A percentile compares a stretch with the other conserved stretches of the same genome.
Conservation (phyloP, 2,888 invertebrate species). For the Morpho deidamia region DNA sequence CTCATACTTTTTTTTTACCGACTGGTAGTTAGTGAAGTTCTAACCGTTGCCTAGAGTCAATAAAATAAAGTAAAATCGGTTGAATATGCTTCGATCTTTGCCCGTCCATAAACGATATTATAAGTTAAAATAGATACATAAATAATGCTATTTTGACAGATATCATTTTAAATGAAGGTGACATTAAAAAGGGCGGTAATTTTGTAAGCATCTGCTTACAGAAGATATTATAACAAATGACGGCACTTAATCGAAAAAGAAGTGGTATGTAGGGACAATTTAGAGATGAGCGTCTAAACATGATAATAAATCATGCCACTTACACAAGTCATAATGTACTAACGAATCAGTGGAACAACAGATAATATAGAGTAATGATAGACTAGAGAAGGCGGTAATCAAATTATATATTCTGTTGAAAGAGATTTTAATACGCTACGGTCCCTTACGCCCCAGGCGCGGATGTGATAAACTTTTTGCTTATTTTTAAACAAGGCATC, state of each 20-base stretch:
- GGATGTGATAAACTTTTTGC: constrained; percentile 45
- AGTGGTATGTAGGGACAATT: constrained; percentile 36
- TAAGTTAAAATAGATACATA: neutral
- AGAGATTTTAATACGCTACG: constrained; percentile 45
- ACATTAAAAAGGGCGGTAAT: neutral
- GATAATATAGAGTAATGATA: constrained; percentile 64
- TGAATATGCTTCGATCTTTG: too few species aligned
- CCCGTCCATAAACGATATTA: too few species aligned
- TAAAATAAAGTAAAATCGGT: too few species aligned
- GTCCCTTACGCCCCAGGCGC: constrained; percentile 62
- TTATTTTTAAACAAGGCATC: constrained; percentile 38
- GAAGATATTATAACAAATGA: neutral
- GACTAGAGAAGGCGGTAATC: constrained; percentile 53
- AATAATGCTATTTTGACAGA: constrained; percentile 3
- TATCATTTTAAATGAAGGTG: too few species aligned
- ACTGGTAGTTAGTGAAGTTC: too few species aligned
- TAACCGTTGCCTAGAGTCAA: too few species aligned
- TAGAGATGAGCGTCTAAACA: constrained; percentile 35
- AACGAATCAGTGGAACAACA: constrained; percentile 50
- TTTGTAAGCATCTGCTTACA: neutral
- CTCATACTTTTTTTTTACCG: too few species aligned
- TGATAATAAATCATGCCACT: constrained; percentile 61
- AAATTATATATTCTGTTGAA: constrained; percentile 61
- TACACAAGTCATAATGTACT: constrained; percentile 59
- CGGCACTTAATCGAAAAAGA: constrained; percentile 30